Evolutionary conservation across 2,888 invertebrate species (phyloP), one percentile per base, ranked within the genome.

Genomic region (Sinhomidia bicolor): DNA sequence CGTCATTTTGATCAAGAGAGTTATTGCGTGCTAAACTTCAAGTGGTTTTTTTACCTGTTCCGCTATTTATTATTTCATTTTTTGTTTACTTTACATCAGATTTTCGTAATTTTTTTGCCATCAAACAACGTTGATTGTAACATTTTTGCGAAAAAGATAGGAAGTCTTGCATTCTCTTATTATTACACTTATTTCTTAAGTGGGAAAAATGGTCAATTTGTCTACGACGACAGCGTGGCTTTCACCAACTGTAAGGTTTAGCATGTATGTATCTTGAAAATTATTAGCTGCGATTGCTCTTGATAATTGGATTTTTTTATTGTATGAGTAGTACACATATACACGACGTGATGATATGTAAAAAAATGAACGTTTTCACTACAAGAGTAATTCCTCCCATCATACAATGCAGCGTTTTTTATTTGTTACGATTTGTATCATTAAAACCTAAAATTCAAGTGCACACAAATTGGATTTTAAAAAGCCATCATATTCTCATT

Each of bases 301-400:
- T 65, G 71, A 71, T 71, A 71, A 71, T 71, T 71, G 71, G 71
- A 71, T 71, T 71, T 44, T 71, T 71, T 44, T 36, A 23, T 10
- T n/a, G 9, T 62, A 32, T 62, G n/a, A 62, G 41, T 20, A 71
- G 71, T 9, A 65, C 32, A 36, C 14, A 14, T n/a, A 65, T 36
- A 32, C 23, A 17, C 10, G 23, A 71, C 23, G n/a, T 23, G 44
- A 44, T 44, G 71, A 17, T 14, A 36, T 32, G 32, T 12, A 65
- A 32, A 29, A 71, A 71, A 41, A 14, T 1, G 32, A 12, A 71
- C 20, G 44, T 23, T 32, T 68, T 68, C 17, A 44, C 23, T 41
- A 5, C 20, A 1, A 20, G 26, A 23, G 12, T 23, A 3, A 23
- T 71, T 65, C 36, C 32, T n/a, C 62, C 29, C n/a, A 62, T 1